Evolutionary conservation across 2,113 vertebrate genomes (phyloP).

Genomic region (Rhegmatorhina hoffmannsi): DNA sequence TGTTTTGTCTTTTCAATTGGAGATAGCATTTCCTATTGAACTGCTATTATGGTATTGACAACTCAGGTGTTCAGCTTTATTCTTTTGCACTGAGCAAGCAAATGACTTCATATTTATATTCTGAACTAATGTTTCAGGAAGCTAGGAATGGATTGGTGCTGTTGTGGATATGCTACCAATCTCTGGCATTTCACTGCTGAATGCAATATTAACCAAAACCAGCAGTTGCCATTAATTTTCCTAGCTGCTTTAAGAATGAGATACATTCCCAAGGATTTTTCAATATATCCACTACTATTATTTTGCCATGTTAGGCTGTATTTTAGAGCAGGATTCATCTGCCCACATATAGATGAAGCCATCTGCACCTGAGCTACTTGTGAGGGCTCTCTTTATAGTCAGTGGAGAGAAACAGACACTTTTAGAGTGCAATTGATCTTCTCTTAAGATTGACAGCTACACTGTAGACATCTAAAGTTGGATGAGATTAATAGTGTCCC

Average conservation of each 20-base stretch:
- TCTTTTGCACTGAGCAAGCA: neutral
- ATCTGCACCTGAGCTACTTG: conserved; percentile 56
- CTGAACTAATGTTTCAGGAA: neutral
- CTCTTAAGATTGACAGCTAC: conserved; percentile 72
- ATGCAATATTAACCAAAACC: neutral
- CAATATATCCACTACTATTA: neutral
- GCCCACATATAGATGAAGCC: conserved; percentile 19
- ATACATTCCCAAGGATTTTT: neutral
- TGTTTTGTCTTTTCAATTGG: neutral
- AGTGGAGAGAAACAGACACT: conserved; percentile 44
- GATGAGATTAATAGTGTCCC: conserved; percentile 69
- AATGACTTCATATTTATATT: neutral
- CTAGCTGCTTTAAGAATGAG: neutral
- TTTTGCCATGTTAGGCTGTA: neutral
- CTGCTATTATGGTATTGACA: neutral
- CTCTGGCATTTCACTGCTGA: neutral
- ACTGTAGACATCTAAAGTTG: conserved; percentile 66
- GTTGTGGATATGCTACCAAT: neutral
- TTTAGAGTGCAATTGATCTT: conserved; percentile 67
- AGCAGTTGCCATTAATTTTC: neutral
- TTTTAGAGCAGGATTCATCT: conserved; percentile 12
- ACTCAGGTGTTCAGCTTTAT: conserved; percentile 5
- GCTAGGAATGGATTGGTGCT: neutral
- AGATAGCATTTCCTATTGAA: neutral
- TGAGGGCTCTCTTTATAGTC: conserved; percentile 63